phyloP scores from a whole-genome alignment of 2,888 invertebrate genomes.

The Crematogaster levior region DNA sequence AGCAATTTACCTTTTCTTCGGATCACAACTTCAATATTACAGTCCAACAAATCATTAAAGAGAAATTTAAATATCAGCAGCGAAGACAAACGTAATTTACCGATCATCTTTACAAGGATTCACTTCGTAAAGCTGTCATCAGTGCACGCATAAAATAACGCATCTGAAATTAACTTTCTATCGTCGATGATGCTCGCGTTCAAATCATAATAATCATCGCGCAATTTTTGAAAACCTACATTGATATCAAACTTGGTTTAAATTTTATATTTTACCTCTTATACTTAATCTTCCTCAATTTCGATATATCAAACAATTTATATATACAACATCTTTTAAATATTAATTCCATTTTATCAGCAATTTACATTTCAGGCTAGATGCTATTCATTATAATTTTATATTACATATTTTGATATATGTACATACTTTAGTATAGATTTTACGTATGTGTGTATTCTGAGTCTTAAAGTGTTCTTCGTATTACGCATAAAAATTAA shows the following conservation, averaged over 20 bases:
- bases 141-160: constrained; percentile 32
- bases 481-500: constrained; percentile 3
- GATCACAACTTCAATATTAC: constrained; percentile 59
- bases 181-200: background rate
- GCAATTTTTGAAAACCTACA: constrained; percentile 7
- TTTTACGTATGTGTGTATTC: background rate
- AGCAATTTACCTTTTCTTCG: constrained; percentile 76
- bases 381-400: background rate
- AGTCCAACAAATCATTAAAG: constrained; percentile 72
- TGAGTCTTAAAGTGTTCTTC: background rate
- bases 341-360: background rate
- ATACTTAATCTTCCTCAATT: background rate
- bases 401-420: background rate
- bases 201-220: constrained; percentile 4
- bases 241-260: background rate
- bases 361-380: background rate
- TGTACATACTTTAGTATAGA: background rate
- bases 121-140: constrained; percentile 56
- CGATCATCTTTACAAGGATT: constrained; percentile 47
- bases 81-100: constrained; percentile 30
- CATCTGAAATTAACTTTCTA: constrained; percentile 41
- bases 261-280: constrained; percentile 1
- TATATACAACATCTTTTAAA: background rate
- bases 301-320: background rate
- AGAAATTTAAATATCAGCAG: constrained; percentile 71